phyloP scores from a whole-genome alignment of 2,888 invertebrate genomes.

The Hyppa rectilinea region DNA sequence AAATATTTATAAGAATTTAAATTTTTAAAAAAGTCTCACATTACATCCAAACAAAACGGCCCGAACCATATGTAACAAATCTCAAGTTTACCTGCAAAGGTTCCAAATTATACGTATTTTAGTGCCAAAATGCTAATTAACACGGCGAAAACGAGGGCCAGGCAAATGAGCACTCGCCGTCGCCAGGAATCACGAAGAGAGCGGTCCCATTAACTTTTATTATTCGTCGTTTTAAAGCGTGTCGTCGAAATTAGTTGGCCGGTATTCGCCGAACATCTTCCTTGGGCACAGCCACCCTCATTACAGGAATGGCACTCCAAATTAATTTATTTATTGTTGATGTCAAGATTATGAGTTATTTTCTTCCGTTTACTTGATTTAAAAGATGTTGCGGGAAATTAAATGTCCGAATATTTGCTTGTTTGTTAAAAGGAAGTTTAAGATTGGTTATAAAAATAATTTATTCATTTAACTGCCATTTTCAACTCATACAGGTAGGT shows the following conservation, averaged over 20 bases:
- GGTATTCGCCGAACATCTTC: slow-evolving; percentile 85
- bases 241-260: slow-evolving; percentile 89
- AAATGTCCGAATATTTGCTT: slow-evolving; percentile 23
- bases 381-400: slow-evolving; percentile 37
- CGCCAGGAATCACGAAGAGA: slow-evolving; percentile 88
- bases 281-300: slow-evolving; percentile 75
- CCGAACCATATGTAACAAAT: slow-evolving; percentile 52
- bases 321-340: slow-evolving; percentile 79
- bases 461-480: not conserved
- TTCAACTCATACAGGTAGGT: no score
- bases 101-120: slow-evolving; percentile 85
- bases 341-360: slow-evolving; percentile 62
- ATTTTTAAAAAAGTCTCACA: not conserved
- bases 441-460: slow-evolving; percentile 7
- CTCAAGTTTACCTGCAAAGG: slow-evolving; percentile 65
- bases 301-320: slow-evolving; percentile 79
- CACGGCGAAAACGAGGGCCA: slow-evolving; percentile 82
- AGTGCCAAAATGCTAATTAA: slow-evolving; percentile 90
- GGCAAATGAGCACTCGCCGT: slow-evolving; percentile 83
- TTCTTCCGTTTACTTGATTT: slow-evolving; percentile 52
- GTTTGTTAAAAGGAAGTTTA: slow-evolving; percentile 7
- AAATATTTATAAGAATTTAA: not conserved
- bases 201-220: slow-evolving; percentile 89
- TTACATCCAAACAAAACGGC: slow-evolving; percentile 27
- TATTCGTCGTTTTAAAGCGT: slow-evolving; percentile 88